phyloP scores from a whole-genome alignment of 2,797 vertebrate genomes.

The Gymnocypris eckloni region DNA sequence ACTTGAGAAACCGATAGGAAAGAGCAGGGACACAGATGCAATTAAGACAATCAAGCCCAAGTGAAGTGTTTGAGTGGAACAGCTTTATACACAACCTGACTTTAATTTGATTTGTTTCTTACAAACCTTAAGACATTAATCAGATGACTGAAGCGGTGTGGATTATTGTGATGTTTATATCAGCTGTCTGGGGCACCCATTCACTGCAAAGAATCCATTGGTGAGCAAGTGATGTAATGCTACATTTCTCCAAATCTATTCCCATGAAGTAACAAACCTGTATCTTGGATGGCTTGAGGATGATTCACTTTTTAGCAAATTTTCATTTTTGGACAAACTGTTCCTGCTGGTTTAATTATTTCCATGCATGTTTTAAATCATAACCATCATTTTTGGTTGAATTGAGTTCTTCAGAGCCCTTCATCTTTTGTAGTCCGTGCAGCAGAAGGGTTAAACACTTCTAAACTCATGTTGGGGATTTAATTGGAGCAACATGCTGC shows the following conservation, averaged over 20 bases:
- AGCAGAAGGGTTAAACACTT: slow-evolving; percentile 65
- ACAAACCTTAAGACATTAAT: not conserved
- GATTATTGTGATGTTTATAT: not conserved
- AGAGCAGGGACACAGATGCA: not conserved
- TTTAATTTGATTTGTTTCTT: not conserved
- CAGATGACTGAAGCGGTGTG: not conserved
- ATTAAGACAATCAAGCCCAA: not conserved
- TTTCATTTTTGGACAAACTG: not conserved
- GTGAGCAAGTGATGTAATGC: not conserved
- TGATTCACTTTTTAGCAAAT: not conserved
- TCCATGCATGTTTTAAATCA: not conserved
- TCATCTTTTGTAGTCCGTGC: not conserved
- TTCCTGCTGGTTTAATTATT: not conserved
- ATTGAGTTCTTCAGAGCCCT: not conserved
- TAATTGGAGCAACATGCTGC: slow-evolving; percentile 76
- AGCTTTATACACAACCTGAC: not conserved
- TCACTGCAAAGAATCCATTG: not conserved
- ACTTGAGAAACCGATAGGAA: not conserved
- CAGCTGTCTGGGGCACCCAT: not conserved
- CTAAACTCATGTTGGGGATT: slow-evolving; percentile 67
- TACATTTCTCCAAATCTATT: not conserved
- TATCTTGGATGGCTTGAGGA: too few relatives aligned
- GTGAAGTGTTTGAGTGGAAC: not conserved
- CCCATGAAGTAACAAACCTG: not conserved
- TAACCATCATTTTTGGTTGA: not conserved